phyloP scores from a whole-genome alignment of 1,140 invertebrate species.

The Coptotermes formosanus region DNA sequence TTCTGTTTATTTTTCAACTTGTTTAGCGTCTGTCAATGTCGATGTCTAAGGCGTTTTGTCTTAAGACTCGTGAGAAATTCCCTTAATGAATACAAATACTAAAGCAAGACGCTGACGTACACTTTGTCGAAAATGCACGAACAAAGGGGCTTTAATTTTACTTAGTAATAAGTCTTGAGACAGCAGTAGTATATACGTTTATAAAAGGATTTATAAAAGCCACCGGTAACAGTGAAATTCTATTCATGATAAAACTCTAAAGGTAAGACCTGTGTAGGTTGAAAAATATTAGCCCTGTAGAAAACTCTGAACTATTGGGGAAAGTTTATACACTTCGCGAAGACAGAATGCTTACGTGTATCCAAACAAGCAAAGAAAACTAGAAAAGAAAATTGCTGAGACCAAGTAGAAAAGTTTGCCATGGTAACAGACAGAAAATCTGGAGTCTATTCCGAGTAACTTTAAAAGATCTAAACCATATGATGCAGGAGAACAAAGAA shows the following conservation, averaged over 20 bases:
- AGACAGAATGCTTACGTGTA: not conserved
- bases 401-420: not conserved
- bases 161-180: not conserved
- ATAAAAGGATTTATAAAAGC: not conserved
- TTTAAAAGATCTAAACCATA: not conserved
- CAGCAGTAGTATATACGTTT: not conserved
- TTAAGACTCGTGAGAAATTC: too few relatives aligned
- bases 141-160: too few relatives aligned
- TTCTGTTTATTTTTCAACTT: too few relatives aligned
- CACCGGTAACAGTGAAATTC: not conserved
- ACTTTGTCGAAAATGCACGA: too few relatives aligned
- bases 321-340: not conserved
- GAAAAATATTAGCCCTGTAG: not conserved
- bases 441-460: not conserved
- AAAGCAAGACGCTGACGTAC: too few relatives aligned
- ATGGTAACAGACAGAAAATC: not conserved
- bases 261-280: not conserved
- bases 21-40: too few relatives aligned
- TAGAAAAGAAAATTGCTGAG: not conserved
- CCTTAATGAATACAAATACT: too few relatives aligned
- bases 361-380: constrained; percentile 1
- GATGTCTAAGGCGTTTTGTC: too few relatives aligned
- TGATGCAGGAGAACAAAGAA: not conserved
- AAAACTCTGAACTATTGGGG: not conserved
- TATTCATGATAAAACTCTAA: not conserved